Evolutionary conservation across 2,888 invertebrate genomes (phyloP), one percentile per base, ranked within the genome.

Genomic region (Stenichneumon culpator): DNA sequence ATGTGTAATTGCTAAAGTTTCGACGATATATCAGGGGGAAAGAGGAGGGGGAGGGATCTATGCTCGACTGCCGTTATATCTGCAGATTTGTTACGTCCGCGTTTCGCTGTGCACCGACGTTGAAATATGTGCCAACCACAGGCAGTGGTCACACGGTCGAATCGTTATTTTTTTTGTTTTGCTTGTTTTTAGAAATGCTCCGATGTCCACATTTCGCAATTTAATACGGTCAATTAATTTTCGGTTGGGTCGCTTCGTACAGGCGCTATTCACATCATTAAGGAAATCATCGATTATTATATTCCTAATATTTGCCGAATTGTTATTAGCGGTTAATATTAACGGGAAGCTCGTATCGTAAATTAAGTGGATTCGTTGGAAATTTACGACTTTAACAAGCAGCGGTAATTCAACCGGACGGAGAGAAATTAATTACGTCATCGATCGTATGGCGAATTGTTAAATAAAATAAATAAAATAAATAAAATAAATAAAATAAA

Each of bases 1-100:
- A 87, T 84, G 83, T 87, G 85, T 88, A 89, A 88, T 89, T 89
- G 87, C 86, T 85, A 74, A 88, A 89, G 89, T 89, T 89, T 84
- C 82, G 79, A 75, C 87, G 84, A 89, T 89, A 86, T 84, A 86
- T 88, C 88, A 79, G 39, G 65, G 72, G 67, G 50, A 63, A 11
- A 52, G 54, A 65, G 70, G 65, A 52, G 54, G 65, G 4, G 50
- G 72, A 54, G 11, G 25, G 60, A 77, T 32, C 39, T 60, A 50
- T 44, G 79, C 57, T 83, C 75, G 81, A 81, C 82, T 82, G 79
- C 75, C 57, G 78, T 84, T 82, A 79, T 86, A 82, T 86, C 78
- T 80, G 68, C 78, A 87, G 84, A 83, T 86, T 86, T 84, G 86
- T 86, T 86, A 83, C 86, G 70, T 68, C 47, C 70, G 79, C 70